Base-by-base conservation (phyloP, 2,888 invertebrate species). In the Oeneis ivallda region DNA sequence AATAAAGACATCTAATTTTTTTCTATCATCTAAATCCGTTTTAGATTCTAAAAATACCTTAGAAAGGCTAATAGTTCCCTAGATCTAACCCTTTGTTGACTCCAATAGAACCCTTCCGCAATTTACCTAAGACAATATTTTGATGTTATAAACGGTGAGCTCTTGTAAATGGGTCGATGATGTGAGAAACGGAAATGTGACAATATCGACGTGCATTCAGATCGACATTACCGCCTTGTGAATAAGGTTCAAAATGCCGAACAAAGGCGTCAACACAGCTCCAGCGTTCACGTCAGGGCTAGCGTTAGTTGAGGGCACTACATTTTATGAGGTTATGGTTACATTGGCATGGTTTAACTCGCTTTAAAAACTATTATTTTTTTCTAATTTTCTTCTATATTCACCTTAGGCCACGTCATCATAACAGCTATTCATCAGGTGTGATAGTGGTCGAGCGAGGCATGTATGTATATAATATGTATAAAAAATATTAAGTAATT, bases 81-180 rank as follows among this genome's bases (percentile, higher is more conserved):
- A 49, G 9, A 49, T 47, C 13, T 11, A 57, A 15, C 15, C 37
- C 34, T 37, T 15, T 53, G 34, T 37, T 53, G 15, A 4, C 53
- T 34, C 8, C 13, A 37, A 37, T 53, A 39, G 10, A 54, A 37
- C 39, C 54, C 54, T 39, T 17, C 15, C 37, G 37, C 54, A 60
- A 17, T 60, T 50, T 60, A 62, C 45, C 56, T 43, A 45, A 45
- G 57, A 45, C 57, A 58, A 43, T 53, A 53, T 62, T 41, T 52
- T 15, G 41, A 43, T 43, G 32, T 62, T 32, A 32, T 19, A 53
- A 43, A 32, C 15, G 26, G 53, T 53, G 17, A 45, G 62, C 62
- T 41, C 53, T 34, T 37, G 52, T 34, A 61, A 50, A 62, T 43
- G 43, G 62, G 43, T 53, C 62, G 41, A 62, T 62, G 52, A 53